These are phyloP conservation scores for Ceratitis capitata DNA, from an alignment of 1,140 invertebrate species.

Conservation along the genomic window DNA sequence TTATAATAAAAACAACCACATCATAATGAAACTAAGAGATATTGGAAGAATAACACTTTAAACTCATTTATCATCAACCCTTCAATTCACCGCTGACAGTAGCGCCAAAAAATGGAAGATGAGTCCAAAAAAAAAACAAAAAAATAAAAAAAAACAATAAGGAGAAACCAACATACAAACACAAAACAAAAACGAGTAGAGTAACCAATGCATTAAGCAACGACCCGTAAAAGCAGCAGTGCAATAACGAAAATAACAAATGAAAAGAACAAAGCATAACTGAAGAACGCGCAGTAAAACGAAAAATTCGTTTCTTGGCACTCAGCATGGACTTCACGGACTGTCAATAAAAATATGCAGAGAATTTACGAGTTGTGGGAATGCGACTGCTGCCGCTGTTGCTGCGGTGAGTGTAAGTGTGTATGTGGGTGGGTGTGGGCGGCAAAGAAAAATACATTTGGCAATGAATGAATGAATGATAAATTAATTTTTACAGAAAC, in stretches of 20 bases:
- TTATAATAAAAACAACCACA: no score
- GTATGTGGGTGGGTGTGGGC: background rate
- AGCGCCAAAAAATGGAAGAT: background rate
- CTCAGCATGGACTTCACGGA: background rate
- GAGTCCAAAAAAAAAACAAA: no score
- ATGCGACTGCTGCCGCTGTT: background rate
- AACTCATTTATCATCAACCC: constrained; percentile 26
- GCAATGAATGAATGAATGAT: constrained; percentile 27
- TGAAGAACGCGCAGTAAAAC: background rate
- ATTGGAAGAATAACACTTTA: background rate
- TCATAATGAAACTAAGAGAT: no score
- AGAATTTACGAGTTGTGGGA: background rate
- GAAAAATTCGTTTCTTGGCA: background rate
- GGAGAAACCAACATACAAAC: no score
- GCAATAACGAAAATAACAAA: background rate
- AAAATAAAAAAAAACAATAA: no score
- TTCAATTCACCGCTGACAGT: background rate
- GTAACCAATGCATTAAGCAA: background rate
- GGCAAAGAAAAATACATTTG: background rate
- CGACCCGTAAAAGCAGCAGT: background rate
- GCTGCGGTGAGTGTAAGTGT: background rate
- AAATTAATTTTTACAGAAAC: background rate
- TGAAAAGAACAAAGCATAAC: background rate
- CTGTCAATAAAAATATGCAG: background rate
- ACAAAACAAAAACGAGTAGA: background rate